A percentile compares a stretch with the other conserved stretches of the same genome.
phyloP scores from a whole-genome alignment of 2,113 vertebrate species.

The Coracopsis vasa region DNA sequence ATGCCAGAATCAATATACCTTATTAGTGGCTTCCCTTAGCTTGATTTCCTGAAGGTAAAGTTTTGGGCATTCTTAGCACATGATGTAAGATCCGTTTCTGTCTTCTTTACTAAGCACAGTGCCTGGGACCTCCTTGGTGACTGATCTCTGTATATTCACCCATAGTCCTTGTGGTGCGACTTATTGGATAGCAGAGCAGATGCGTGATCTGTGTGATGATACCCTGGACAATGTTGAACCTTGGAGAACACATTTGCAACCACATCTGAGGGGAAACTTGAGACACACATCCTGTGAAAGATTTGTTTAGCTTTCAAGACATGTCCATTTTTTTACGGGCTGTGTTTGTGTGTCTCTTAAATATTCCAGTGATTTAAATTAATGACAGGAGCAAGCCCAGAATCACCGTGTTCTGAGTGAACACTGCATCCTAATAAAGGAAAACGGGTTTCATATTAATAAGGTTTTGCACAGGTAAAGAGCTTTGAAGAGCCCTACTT shows the following conservation, averaged over 20 bases:
- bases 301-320: background rate
- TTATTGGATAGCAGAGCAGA: background rate
- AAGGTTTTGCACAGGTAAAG: background rate
- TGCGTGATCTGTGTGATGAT: rapidly evolving
- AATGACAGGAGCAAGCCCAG: background rate
- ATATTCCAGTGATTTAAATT: background rate
- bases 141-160: background rate
- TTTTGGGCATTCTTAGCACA: background rate
- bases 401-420: background rate
- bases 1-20: background rate
- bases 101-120: background rate
- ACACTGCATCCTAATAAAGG: background rate
- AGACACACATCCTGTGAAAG: background rate
- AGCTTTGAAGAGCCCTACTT: background rate
- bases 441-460: background rate
- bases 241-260: background rate
- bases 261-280: background rate
- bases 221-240: background rate
- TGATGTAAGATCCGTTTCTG: background rate
- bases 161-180: background rate
- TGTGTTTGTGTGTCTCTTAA: background rate
- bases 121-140: background rate
- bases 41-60: slow-evolving; percentile 1
- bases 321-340: background rate
- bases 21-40: background rate